phyloP scores from a whole-genome alignment of 1,140 invertebrate genomes.

The Drosophila simulans region DNA sequence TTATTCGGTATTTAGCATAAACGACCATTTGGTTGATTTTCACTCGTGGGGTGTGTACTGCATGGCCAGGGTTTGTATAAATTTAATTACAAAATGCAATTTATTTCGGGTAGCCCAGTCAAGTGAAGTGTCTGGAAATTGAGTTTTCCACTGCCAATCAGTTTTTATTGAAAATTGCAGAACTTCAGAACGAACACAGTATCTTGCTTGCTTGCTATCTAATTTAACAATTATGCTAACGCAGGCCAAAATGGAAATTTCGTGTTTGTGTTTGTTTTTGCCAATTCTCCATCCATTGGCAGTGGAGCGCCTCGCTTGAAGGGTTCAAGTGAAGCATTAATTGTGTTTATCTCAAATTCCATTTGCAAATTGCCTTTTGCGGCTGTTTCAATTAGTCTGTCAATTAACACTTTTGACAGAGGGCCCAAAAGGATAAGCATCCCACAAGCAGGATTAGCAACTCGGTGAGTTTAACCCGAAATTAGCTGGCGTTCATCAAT shows the following conservation, averaged over 20 bases:
- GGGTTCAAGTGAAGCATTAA: slow-evolving; percentile 53
- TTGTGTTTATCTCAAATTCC: slow-evolving; percentile 69
- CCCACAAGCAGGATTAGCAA: slow-evolving; percentile 7
- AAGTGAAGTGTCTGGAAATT: slow-evolving; percentile 9
- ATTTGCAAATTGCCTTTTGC: slow-evolving; percentile 59
- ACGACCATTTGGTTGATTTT: slow-evolving; percentile 28
- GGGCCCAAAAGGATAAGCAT: slow-evolving; percentile 5
- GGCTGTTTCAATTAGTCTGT: slow-evolving; percentile 51
- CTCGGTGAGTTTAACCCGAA: slow-evolving; percentile 21
- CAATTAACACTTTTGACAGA: slow-evolving; percentile 39
- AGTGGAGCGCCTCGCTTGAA: background rate
- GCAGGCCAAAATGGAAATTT: slow-evolving; percentile 53
- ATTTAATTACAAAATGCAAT: slow-evolving; percentile 53
- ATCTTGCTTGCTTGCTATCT: slow-evolving; percentile 6
- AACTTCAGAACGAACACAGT: slow-evolving; percentile 6
- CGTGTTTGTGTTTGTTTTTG: slow-evolving; percentile 47
- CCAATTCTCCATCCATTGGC: slow-evolving; percentile 35
- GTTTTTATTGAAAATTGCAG: slow-evolving; percentile 12
- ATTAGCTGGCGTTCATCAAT: slow-evolving; percentile 24
- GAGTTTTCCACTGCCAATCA: slow-evolving; percentile 14
- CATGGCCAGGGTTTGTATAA: slow-evolving; percentile 9
- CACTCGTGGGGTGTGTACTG: background rate
- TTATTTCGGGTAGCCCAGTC: slow-evolving; percentile 22
- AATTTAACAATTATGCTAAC: slow-evolving; percentile 43
- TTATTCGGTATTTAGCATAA: slow-evolving; percentile 50